These are phyloP conservation scores for Panonychus citri DNA, from an alignment of 1,140 invertebrate genomes.

Conservation along the genomic window DNA sequence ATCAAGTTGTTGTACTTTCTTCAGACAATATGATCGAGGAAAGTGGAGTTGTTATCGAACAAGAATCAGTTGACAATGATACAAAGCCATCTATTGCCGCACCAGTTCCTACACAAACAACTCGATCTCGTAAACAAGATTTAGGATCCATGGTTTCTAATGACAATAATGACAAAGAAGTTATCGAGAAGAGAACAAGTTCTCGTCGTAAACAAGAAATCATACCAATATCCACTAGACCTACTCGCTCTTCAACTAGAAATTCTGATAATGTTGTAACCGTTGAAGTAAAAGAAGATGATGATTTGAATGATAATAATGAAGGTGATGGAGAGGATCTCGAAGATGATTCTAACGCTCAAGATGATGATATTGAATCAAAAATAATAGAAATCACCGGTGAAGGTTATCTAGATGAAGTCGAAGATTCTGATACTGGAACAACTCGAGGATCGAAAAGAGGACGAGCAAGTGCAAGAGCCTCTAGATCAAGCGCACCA, in stretches of 20 bases:
- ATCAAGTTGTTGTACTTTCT: slow-evolving; percentile 1
- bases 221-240: not conserved
- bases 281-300: not conserved
- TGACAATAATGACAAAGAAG: not conserved
- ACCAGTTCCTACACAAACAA: not conserved
- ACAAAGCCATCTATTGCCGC: not conserved
- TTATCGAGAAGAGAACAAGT: too few relatives aligned
- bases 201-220: not conserved
- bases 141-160: not conserved
- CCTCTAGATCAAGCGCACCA: not conserved
- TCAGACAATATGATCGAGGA: slow-evolving; percentile 2
- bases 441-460: not conserved
- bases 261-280: not conserved
- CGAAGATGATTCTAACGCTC: slow-evolving; percentile 12
- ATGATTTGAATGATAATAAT: not conserved
- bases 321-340: slow-evolving; percentile 10
- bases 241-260: not conserved
- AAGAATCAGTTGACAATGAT: not conserved
- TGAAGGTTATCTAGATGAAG: slow-evolving; percentile 12
- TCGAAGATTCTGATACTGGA: slow-evolving; percentile 1
- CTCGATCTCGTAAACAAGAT: not conserved
- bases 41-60: slow-evolving; percentile 1
- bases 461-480: not conserved
- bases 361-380: not conserved
- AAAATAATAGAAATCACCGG: not conserved